A percentile compares a stretch with the other conserved stretches of the same genome.
Evolutionary conservation across 1,140 invertebrate species (phyloP).

Genomic region (Neodiprion virginianus): DNA sequence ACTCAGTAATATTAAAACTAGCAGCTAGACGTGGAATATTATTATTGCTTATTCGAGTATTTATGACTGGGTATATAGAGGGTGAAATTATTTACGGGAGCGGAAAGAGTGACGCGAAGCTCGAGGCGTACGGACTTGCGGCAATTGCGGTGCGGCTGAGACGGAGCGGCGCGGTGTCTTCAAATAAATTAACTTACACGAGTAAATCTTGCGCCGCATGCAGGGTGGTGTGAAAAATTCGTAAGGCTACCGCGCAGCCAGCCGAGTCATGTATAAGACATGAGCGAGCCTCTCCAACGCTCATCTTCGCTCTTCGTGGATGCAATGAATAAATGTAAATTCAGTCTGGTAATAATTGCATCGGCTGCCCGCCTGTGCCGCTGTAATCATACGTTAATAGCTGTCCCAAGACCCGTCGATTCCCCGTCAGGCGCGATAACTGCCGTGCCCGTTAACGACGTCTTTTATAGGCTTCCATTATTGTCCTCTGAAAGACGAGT

Average conservation of each 20-base stretch:
- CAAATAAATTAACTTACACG: slow-evolving; percentile 6
- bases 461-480: slow-evolving; percentile 30
- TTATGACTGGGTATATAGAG: not conserved
- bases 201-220: not conserved
- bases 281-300: not conserved
- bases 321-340: slow-evolving; percentile 8
- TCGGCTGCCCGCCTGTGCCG: not conserved
- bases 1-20: not conserved
- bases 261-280: slow-evolving; percentile 1
- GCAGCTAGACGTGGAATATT: not conserved
- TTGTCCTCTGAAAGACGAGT: not conserved
- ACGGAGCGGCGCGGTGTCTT: not conserved
- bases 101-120: not conserved
- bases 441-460: slow-evolving; percentile 32
- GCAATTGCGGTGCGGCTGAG: not conserved
- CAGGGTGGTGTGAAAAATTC: too few relatives aligned
- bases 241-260: not conserved
- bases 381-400: slow-evolving; percentile 24
- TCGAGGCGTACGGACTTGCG: not conserved
- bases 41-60: not conserved
- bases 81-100: not conserved
- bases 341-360: not conserved
- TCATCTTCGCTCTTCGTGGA: not conserved
- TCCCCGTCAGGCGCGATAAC: slow-evolving; percentile 20
- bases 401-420: not conserved